Conservation (phyloP, 2,888 invertebrate species). For the Pardosa pseudoannulata region DNA sequence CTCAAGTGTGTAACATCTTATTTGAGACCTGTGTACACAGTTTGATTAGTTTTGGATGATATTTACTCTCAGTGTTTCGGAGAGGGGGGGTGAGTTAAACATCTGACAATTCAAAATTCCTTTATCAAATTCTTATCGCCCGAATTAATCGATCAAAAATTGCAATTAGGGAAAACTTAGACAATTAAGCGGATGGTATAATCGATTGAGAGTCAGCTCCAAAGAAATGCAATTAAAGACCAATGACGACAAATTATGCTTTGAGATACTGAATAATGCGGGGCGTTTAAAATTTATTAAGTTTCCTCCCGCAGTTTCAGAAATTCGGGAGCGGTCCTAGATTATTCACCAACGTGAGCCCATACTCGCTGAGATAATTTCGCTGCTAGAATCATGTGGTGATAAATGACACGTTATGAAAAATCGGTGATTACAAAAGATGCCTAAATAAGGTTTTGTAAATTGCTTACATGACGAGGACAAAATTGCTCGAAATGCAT, state of each 20-base stretch:
- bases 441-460: background rate
- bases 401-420: background rate
- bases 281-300: background rate
- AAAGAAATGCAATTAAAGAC: conserved; percentile 16
- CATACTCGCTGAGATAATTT: background rate
- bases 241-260: conserved; percentile 10
- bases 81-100: background rate
- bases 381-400: background rate
- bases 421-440: background rate
- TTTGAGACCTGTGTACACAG: background rate
- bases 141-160: conserved; percentile 12
- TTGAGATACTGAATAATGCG: conserved; percentile 10
- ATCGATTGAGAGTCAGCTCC: background rate
- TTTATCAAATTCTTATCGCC: conserved; percentile 13
- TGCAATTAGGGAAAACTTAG: conserved; percentile 20
- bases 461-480: too few species aligned
- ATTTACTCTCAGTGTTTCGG: conserved; percentile 3
- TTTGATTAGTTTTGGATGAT: background rate
- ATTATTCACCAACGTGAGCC: background rate
- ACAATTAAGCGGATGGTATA: conserved; percentile 1
- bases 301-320: background rate
- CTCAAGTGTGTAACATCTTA: background rate
- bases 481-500: too few species aligned
- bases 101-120: background rate
- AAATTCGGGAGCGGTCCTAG: background rate